Base-by-base conservation (phyloP, 2,888 invertebrate genomes). In the Tethea ocularis region DNA sequence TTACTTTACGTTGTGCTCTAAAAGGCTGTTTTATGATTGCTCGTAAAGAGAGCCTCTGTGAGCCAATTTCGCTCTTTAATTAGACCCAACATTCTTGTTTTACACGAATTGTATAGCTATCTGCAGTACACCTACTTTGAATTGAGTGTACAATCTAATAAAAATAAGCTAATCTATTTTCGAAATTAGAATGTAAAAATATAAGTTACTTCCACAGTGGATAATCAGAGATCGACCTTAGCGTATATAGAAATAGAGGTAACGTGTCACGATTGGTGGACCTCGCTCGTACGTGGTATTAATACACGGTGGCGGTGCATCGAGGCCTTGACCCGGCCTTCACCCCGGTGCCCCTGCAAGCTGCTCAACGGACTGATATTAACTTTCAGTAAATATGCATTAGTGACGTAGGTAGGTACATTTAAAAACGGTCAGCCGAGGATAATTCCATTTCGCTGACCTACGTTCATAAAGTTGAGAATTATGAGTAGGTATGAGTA, bases 31-130 rank as follows among this genome's bases (percentile, higher is more conserved):
- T 91, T 89, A 90, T 88, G 88, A 88, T 88, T 82, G 82, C 80
- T 84, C 86, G 86, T 91, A 90, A 91, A 69, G 71, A 76, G 78
- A 82, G 83, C 83, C 82, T 82, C 76, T 72, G 77, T 75, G 78
- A 84, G 77, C 80, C 85, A 87, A 87, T 90, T 89, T 87, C 81
- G 81, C 85, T 85, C 82, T 86, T 88, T 91, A 90, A 90, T 91
- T 90, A 88, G 82, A n/a, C n/a, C 77, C 80, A 81, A 82, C 80
- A 79, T 85, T 84, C 77, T 76, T 78, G 84, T 85, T 83, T 83
- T 80, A 83, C 78, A 76, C 72, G 70, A 71, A 72, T 69, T 69
- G 73, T 74, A 62, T 62, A 65, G 61, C 59, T 60, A 61, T 58
- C 57, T 58, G 64, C 57, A 59, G 59, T 56, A 59, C 52, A 29